phyloP scores from a whole-genome alignment of 2,797 vertebrate species.

The Rhyacichthys aspro region DNA sequence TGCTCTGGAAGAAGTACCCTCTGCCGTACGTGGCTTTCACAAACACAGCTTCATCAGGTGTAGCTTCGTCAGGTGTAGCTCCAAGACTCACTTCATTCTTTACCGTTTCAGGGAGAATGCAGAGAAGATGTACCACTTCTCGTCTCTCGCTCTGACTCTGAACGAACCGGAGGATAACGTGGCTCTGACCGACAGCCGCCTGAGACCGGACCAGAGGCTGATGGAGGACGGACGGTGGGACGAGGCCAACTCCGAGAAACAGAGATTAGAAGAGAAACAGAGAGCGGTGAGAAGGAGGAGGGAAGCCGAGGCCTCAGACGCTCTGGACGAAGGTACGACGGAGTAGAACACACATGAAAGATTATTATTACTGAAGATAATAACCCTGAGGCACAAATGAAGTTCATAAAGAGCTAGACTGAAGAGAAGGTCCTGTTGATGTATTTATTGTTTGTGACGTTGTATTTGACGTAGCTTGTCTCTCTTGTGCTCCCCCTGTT shows the following conservation, averaged over 20 bases:
- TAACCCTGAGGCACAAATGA: too few relatives aligned
- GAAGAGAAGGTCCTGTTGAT: slow-evolving; percentile 41
- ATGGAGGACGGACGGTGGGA: slow-evolving; percentile 98
- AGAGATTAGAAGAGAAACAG: slow-evolving; percentile 95
- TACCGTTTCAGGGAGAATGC: slow-evolving; percentile 86
- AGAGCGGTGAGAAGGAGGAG: slow-evolving; percentile 88
- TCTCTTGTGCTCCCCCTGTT: slow-evolving; percentile 80
- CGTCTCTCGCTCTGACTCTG: slow-evolving; percentile 90
- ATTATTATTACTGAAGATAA: too few relatives aligned
- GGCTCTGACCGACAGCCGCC: slow-evolving; percentile 89
- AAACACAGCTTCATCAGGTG: neutral
- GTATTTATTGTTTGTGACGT: slow-evolving; percentile 42
- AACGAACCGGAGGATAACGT: slow-evolving; percentile 88
- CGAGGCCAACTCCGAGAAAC: slow-evolving; percentile 94
- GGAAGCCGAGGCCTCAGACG: slow-evolving; percentile 87
- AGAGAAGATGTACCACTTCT: slow-evolving; percentile 98
- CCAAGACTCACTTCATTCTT: too few relatives aligned
- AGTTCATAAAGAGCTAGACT: too few relatives aligned
- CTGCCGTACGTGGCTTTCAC: slow-evolving; percentile 88
- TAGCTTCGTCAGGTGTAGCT: neutral
- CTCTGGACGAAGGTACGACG: slow-evolving; percentile 87
- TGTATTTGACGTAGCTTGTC: slow-evolving; percentile 74
- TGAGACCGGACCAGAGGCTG: slow-evolving; percentile 92
- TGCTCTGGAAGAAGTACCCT: slow-evolving; percentile 94
- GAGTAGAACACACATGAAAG: too few relatives aligned